Percentiles rank a stretch among this genome's conserved stretches.
Evolutionary conservation across 2,797 vertebrate species (phyloP).

Genomic region (Coregonus suidteri): DNA sequence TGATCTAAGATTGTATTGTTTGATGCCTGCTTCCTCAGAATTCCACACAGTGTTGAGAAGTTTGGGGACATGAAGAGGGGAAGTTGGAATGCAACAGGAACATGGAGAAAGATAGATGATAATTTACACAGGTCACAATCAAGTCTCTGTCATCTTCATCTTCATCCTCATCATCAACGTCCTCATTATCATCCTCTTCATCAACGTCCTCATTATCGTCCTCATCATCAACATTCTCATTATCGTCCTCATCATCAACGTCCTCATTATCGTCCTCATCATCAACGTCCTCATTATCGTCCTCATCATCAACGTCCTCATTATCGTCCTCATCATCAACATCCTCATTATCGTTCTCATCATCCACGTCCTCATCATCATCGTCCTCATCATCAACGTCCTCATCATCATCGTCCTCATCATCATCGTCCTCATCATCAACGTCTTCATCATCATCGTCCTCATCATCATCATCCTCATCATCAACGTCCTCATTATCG

Average conservation of each 20-base stretch:
- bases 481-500: background rate
- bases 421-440: no score
- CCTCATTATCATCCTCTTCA: background rate
- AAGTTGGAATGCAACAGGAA: background rate
- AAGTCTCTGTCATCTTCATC: background rate
- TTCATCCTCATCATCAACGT: background rate
- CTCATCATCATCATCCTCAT: background rate
- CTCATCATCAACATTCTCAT: background rate
- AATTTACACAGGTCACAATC: background rate
- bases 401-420: no score
- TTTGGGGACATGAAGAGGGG: background rate
- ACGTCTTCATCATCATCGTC: background rate
- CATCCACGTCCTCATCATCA: background rate
- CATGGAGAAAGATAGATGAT: background rate
- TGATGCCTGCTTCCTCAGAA: conserved; percentile 46
- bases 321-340: background rate
- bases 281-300: no score
- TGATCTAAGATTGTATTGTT: conserved; percentile 46
- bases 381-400: background rate
- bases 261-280: no score
- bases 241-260: background rate
- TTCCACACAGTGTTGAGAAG: background rate
- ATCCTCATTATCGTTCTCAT: background rate
- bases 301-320: background rate
- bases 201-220: background rate